Conservation (phyloP, 2,888 invertebrate species). For the Chaitophorus viminalis region DNA sequence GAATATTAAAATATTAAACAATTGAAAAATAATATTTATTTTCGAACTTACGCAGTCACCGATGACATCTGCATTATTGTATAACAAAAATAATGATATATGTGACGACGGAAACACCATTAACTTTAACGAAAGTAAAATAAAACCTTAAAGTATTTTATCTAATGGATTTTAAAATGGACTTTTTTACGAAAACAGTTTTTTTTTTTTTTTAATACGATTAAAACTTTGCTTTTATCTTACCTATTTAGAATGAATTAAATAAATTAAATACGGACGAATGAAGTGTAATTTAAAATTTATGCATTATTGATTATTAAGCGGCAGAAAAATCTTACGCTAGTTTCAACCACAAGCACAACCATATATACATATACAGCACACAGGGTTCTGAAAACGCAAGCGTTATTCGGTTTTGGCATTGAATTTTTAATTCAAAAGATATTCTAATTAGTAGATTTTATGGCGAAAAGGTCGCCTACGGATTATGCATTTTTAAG, state of each 20-base stretch:
- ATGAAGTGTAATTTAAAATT: not conserved
- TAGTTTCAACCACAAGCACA: not conserved
- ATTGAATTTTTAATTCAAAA: slow-evolving; percentile 1
- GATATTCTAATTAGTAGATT: slow-evolving; percentile 5
- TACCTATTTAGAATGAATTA: slow-evolving; percentile 6
- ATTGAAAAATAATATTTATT: too few species aligned
- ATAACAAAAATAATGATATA: too few species aligned
- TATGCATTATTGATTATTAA: slow-evolving; percentile 1
- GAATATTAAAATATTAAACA: too few species aligned
- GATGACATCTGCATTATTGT: too few species aligned
- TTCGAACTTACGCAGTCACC: too few species aligned
- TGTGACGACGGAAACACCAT: not conserved
- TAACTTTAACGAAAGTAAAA: not conserved
- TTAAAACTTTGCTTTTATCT: slow-evolving; percentile 24
- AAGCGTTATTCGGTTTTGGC: not conserved
- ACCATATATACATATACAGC: not conserved
- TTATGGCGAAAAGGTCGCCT: not conserved
- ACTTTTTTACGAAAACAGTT: not conserved
- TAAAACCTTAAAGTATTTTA: not conserved
- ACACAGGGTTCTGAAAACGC: not conserved
- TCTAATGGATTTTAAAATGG: slow-evolving; percentile 21
- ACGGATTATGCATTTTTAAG: slow-evolving; percentile 11
- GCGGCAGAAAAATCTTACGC: not conserved
- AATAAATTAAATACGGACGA: slow-evolving; percentile 24
- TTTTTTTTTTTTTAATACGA: not conserved